Conservation (phyloP, 2,888 invertebrate genomes). For the Liopterus haemorrhoidalis region DNA sequence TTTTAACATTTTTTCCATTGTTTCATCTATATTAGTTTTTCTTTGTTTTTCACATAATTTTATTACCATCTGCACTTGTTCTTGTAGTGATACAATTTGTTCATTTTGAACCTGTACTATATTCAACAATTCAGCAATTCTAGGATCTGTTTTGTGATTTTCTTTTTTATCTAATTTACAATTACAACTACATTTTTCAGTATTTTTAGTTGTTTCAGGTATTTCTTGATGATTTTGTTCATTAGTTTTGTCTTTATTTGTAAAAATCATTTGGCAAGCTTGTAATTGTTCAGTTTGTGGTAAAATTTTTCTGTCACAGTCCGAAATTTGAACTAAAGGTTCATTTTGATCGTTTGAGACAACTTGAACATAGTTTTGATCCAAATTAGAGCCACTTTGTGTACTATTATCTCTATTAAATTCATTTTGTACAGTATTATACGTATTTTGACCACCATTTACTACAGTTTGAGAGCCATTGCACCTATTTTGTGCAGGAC, state of each 20-base stretch:
- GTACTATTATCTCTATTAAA: too few species aligned
- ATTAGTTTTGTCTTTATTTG: slow-evolving; percentile 12
- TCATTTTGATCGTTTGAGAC: too few species aligned
- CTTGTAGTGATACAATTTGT: slow-evolving; percentile 58
- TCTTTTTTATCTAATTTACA: slow-evolving; percentile 41
- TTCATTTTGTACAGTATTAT: too few species aligned
- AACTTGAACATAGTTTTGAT: too few species aligned
- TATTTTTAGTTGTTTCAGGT: slow-evolving; percentile 45
- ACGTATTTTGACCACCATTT: too few species aligned
- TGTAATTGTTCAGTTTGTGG: neutral
- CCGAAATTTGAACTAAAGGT: too few species aligned
- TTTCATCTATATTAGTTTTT: slow-evolving; percentile 34
- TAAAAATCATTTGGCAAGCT: slow-evolving; percentile 3
- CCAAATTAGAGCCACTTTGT: too few species aligned
- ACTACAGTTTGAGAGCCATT: too few species aligned
- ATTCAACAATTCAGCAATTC: slow-evolving; percentile 55
- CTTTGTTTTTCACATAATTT: slow-evolving; percentile 37
- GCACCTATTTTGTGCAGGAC: too few species aligned
- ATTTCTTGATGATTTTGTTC: slow-evolving; percentile 1
- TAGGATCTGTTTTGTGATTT: slow-evolving; percentile 47
- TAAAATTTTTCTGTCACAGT: neutral
- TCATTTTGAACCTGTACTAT: slow-evolving; percentile 63
- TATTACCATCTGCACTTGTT: slow-evolving; percentile 56
- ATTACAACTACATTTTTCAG: slow-evolving; percentile 43
- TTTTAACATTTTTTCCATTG: slow-evolving; percentile 39